phyloP scores from a whole-genome alignment of 2,888 invertebrate genomes.

The Ophion ellenae region DNA sequence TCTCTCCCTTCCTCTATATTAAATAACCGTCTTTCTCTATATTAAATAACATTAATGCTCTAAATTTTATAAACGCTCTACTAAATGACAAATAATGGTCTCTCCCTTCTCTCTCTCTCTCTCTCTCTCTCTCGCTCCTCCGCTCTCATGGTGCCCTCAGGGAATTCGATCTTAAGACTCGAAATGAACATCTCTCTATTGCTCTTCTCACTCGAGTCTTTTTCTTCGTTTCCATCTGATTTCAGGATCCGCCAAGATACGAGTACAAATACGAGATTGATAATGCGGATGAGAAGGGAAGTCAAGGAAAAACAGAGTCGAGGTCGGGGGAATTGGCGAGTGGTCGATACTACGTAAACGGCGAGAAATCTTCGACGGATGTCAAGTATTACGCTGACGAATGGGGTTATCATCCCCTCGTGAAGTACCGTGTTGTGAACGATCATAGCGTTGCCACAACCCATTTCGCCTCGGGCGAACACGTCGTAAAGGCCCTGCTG shows the following conservation, averaged over 20 bases:
- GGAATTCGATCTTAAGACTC: neutral
- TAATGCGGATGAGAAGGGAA: conserved; percentile 67
- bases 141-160: neutral
- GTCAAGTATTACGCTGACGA: conserved; percentile 87
- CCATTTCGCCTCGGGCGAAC: conserved; percentile 86
- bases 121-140: neutral
- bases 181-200: neutral
- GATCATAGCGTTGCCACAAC: conserved; percentile 84
- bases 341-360: conserved; percentile 75
- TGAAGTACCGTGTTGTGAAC: conserved; percentile 85
- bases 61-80: too few species aligned
- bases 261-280: conserved; percentile 75
- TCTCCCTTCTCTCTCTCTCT: too few species aligned
- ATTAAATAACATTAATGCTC: too few species aligned
- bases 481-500: conserved; percentile 84
- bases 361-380: conserved; percentile 77
- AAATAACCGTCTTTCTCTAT: too few species aligned
- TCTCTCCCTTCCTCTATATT: too few species aligned
- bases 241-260: conserved; percentile 73
- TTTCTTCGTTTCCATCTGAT: conserved; percentile 33
- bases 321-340: conserved; percentile 74
- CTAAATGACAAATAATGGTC: too few species aligned
- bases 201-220: conserved; percentile 3
- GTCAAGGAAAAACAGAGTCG: conserved; percentile 73
- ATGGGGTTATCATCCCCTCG: conserved; percentile 88